Evolutionary conservation across 1,140 invertebrate genomes (phyloP), one percentile per base, ranked within the genome.

Genomic region (Drosophila santomea): DNA sequence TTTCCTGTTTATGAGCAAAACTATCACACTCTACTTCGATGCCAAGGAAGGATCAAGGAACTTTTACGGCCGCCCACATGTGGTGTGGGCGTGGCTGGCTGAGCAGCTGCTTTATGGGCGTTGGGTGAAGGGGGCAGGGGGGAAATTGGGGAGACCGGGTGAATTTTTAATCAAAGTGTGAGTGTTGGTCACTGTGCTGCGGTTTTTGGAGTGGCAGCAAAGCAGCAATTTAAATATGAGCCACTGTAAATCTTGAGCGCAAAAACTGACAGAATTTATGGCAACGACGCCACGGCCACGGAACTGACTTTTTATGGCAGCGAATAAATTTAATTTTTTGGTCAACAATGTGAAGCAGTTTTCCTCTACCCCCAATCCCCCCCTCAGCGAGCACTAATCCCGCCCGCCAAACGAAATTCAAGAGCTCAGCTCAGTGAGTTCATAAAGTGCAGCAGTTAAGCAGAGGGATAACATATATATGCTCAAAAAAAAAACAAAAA

Each of bases 241-340:
- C 67, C 76, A 80, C 83, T 66, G 83, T 83, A 86, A 86, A 89
- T 86, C 79, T 86, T 86, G 62, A 84, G 66, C 71, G 84, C 76
- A 88, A 88, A 88, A 89, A 90, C 63, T 80, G 84, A 66, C 76
- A 74, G 54, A 89, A 89, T 89, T 89, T 89, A 89, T 90, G 77
- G 85, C 84, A 78, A 74, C 68, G 44, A 71, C 36, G 67, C 51
- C 67, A 71, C 36, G 66, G 74, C 76, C 77, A 78, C 84, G 84
- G 84, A 89, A 89, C 84, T 89, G 80, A 89, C 84, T 89, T 89
- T 89, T 89, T 84, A 89, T 89, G 80, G 80, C 80, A 74, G 77
- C 61, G 74, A 89, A 89, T 89, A 89, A 89, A 89, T 89, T 89
- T 89, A 89, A 89, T 89, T 89, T 89, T 78, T 89, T 84, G 84